phyloP scores from a whole-genome alignment of 2,888 invertebrate species.

The Drosophila differens region DNA sequence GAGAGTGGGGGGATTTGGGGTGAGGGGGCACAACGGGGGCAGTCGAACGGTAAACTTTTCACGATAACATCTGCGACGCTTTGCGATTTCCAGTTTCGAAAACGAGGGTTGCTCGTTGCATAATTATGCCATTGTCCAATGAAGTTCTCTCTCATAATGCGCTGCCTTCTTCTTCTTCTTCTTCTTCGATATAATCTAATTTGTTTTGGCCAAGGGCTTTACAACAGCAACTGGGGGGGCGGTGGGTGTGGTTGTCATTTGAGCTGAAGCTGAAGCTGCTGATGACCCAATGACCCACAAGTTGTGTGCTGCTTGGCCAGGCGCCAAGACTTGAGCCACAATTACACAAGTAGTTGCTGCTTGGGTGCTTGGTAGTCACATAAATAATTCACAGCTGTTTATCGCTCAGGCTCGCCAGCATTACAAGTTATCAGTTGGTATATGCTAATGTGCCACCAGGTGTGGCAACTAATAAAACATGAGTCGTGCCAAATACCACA shows the following conservation, averaged over 20 bases:
- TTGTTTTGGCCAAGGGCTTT: constrained; percentile 39
- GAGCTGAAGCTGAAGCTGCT: not conserved
- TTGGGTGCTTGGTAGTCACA: not conserved
- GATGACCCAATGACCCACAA: constrained; percentile 72
- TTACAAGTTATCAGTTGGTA: constrained; percentile 29
- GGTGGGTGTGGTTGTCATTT: not conserved
- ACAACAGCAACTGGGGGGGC: constrained; percentile 29
- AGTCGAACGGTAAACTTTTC: constrained; percentile 73
- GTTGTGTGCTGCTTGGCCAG: constrained; percentile 1
- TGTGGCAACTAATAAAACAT: constrained; percentile 59
- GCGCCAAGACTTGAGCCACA: constrained; percentile 4
- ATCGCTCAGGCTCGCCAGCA: constrained; percentile 25
- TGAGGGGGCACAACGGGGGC: not conserved
- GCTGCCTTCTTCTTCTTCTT: constrained; percentile 14
- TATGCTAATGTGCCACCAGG: constrained; percentile 47
- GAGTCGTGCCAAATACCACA: constrained; percentile 60
- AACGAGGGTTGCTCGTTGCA: constrained; percentile 70
- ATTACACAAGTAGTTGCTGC: not conserved
- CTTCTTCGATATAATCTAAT: constrained; percentile 73
- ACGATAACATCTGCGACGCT: constrained; percentile 80
- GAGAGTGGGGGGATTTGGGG: not conserved
- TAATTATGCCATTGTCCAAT: constrained; percentile 79
- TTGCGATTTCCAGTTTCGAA: constrained; percentile 39
- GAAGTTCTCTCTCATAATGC: constrained; percentile 61
- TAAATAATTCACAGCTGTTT: constrained; percentile 48